phyloP scores from a whole-genome alignment of 2,113 vertebrate genomes.

The Dicentrarchus labrax region DNA sequence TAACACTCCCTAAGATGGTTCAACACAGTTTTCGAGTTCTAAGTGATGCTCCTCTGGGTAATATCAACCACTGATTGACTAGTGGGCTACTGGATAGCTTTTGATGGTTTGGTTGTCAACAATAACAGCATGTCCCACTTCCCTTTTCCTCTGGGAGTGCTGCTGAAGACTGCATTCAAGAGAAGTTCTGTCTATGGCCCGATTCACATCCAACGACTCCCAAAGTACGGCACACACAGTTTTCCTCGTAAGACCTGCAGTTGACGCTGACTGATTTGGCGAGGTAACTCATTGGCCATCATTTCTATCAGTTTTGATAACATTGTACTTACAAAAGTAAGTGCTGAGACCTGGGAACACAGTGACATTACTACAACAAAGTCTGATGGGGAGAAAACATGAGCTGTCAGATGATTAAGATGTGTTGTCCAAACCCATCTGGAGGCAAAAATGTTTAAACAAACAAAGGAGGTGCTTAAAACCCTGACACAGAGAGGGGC shows the following conservation, averaged over 20 bases:
- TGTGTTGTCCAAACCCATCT: not conserved
- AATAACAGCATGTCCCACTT: conserved; percentile 62
- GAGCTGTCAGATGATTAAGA: not conserved
- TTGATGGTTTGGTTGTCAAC: conserved; percentile 68
- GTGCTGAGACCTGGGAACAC: not conserved
- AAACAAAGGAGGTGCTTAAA: not conserved
- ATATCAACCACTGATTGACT: conserved; percentile 66
- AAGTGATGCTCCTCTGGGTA: conserved; percentile 66
- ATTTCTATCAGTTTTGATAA: not conserved
- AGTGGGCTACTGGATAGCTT: conserved; percentile 44
- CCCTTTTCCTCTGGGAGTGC: conserved; percentile 33
- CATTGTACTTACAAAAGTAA: not conserved
- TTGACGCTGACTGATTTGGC: not conserved
- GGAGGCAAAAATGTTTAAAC: not conserved
- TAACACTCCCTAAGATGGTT: conserved; percentile 64
- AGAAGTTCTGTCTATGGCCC: conserved; percentile 22
- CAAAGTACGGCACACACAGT: conserved; percentile 1
- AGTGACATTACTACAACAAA: not conserved
- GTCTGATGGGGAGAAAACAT: not conserved
- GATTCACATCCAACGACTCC: not conserved
- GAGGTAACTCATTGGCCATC: not conserved
- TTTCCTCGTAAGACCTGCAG: not conserved
- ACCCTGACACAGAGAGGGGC: not conserved
- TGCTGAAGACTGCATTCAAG: conserved; percentile 19
- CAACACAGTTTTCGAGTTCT: conserved; percentile 45